phyloP scores from a whole-genome alignment of 1,140 invertebrate species.

The Apolygus lucorum region DNA sequence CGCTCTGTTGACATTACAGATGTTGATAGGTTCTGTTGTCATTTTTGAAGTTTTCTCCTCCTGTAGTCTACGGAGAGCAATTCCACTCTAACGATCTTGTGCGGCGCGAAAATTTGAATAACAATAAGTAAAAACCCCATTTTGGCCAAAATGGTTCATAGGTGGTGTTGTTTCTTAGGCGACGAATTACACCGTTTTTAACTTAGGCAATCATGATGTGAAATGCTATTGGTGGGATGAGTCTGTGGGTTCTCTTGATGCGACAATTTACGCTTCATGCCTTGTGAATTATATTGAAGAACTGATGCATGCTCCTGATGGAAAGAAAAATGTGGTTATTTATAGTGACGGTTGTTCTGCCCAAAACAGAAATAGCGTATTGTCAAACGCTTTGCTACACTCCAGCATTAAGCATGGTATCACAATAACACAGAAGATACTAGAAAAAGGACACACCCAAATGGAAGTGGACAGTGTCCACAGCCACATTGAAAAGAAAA shows the following conservation, averaged over 20 bases:
- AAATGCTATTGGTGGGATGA: neutral
- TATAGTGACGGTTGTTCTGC: neutral
- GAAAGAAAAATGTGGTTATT: slow-evolving; percentile 33
- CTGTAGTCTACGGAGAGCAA: too few relatives aligned
- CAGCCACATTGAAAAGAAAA: neutral
- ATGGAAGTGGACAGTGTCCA: neutral
- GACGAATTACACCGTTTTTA: slow-evolving; percentile 36
- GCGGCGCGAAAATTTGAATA: too few relatives aligned
- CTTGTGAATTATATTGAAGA: neutral
- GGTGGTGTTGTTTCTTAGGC: too few relatives aligned
- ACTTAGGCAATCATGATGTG: neutral
- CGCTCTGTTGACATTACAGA: too few relatives aligned
- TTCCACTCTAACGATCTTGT: too few relatives aligned
- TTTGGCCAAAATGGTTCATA: too few relatives aligned
- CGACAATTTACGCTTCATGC: neutral
- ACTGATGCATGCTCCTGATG: too few relatives aligned
- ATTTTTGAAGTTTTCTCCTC: too few relatives aligned
- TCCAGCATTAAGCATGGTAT: neutral
- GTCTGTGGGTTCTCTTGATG: neutral
- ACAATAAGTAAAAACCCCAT: too few relatives aligned
- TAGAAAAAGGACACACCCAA: neutral
- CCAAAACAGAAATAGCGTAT: neutral
- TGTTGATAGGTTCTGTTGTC: too few relatives aligned
- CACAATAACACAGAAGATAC: neutral
- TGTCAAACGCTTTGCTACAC: neutral